Evolutionary conservation across 2,113 vertebrate genomes (phyloP), one percentile per base, ranked within the genome.

Genomic region (Epinephelus moara): DNA sequence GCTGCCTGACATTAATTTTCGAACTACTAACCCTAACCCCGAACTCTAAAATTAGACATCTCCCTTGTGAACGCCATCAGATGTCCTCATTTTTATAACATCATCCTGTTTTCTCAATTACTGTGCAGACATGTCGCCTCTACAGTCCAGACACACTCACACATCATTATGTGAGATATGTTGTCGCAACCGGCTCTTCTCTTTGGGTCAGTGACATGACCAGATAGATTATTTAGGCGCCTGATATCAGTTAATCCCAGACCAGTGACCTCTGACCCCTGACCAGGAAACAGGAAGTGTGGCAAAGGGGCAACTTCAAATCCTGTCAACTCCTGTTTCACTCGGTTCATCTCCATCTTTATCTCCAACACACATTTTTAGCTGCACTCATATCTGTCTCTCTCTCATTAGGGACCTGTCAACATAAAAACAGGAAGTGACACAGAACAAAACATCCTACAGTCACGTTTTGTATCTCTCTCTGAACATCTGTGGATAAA

Each of bases 231-330:
- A 76, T 76, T 90, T 80, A 76, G 37, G 50, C 3, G 23, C 33
- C 50, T 77, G 37, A 64, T 85, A 91, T 92, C 85, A 90, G 74
- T 78, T 75, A 80, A 92, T 84, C 77, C 79, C 88, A 91, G 76
- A 79, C 70, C 72, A 19, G 14, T 42, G 67, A 88, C 86, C 92
- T 84, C 56, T 76, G 74, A 89, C 89, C 81, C 52, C 27, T 17
- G 56, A 87, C 53, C 73, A 91, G 90, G 85, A 92, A 92, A 86
- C 88, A 86, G 91, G 89, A 92, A 85, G 80, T 56, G 8, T 27
- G 56, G 69, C 23, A 33, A 57, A 25, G 23, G 25, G 74, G 37
- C 45, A 64, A 62, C 59, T 40, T 59, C 9, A 50, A 75, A 68
- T 69, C 50, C 37, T 68, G 45, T 37, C 33, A 37, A 37, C 40